Evolutionary conservation across 2,888 invertebrate species (phyloP), one percentile per base, ranked within the genome.

Genomic region (Hydriomena furcata): DNA sequence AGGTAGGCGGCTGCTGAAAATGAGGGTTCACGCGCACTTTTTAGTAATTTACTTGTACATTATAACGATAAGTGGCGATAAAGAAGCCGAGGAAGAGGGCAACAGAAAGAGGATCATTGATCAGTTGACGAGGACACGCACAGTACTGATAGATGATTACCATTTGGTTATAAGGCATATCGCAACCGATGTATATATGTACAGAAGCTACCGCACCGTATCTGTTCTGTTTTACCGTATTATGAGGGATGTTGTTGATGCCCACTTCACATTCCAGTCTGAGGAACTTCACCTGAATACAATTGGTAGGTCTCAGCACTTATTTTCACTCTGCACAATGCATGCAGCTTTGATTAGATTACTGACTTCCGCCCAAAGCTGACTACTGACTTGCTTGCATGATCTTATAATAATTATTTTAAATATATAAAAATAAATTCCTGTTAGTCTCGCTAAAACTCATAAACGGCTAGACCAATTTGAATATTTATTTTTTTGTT

Each of bases 271-370:
- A n/a, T 89, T 91, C 64, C 85, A 85, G 64, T 84, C 87, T 5
- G 91, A 91, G 65, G 90, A 91, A 60, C 78, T 91, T 17, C 91
- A 91, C 68, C 69, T 88, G 58, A 91, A 91, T 73, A 84, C 76
- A 53, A 86, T 91, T 71, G 91, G 91, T 91, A 79, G 68, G 85
- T 60, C 17, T 32, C 11, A 11, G 25, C 45, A 37, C 37, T 8
- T 0, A 5, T 31, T 30, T 17, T 46, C 1, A 30, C 35, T 20
- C 11, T 21, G 25, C n/a, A 38, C 20, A 28, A 5, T 27, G 17
- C 11, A 28, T 38, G 11, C n/a, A 21, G 21, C 24, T n/a, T 31
- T 6, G n/a, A 7, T 27, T 28, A 27, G 2, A 21, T 21, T 31
- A 12, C 1, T n/a, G n/a, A 8, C 31, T 5, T 17, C n/a, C n/a